Conservation (phyloP, 2,113 vertebrate genomes). For the Platichthys stellatus region DNA sequence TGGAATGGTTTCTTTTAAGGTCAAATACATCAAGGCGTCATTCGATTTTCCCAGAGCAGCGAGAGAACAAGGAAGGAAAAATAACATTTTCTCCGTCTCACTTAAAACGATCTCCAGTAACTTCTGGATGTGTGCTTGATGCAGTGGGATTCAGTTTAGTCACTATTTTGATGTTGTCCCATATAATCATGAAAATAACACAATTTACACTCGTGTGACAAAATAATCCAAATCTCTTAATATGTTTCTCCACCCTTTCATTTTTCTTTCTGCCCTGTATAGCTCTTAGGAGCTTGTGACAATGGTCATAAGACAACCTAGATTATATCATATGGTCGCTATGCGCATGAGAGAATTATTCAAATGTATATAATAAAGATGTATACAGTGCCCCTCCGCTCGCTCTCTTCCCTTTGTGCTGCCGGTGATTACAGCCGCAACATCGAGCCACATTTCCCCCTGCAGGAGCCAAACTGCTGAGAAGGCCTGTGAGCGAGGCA, state of each 20-base stretch:
- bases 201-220: neutral
- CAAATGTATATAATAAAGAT: slow-evolving; percentile 1
- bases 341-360: neutral
- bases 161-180: too few species aligned
- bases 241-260: slow-evolving; percentile 33
- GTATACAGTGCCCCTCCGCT: slow-evolving; percentile 13
- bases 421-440: slow-evolving; percentile 87
- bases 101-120: too few species aligned
- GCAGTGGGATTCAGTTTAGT: too few species aligned
- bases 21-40: too few species aligned
- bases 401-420: slow-evolving; percentile 35
- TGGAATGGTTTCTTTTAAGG: too few species aligned
- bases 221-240: neutral
- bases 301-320: slow-evolving; percentile 6
- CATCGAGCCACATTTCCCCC: slow-evolving; percentile 77
- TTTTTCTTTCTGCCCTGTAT: slow-evolving; percentile 42
- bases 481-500: slow-evolving; percentile 74
- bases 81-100: neutral
- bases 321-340: slow-evolving; percentile 16
- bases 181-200: too few species aligned
- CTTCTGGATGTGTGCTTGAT: too few species aligned
- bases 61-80: too few species aligned
- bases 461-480: slow-evolving; percentile 38
- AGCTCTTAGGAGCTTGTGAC: slow-evolving; percentile 22
- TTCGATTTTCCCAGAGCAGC: too few species aligned